Evolutionary conservation across 2,888 invertebrate species (phyloP).

Genomic region (Diplolepis rosae): DNA sequence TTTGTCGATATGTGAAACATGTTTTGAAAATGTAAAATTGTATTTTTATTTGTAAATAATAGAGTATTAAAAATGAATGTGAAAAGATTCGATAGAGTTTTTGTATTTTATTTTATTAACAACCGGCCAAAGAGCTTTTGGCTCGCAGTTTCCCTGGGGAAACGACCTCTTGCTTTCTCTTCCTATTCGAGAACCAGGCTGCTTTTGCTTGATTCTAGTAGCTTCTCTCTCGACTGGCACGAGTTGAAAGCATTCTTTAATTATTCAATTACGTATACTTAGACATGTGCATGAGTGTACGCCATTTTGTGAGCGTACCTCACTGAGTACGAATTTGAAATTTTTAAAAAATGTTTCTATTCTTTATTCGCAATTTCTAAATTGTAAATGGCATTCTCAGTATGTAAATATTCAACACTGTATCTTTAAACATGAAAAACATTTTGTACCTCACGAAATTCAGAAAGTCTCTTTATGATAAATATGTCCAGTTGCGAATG

Average conservation of each 20-base stretch:
- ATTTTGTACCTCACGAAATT: no score
- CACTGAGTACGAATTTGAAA: neutral
- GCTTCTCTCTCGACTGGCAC: constrained; percentile 41
- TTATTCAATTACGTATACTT: constrained; percentile 47
- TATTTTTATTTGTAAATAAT: no score
- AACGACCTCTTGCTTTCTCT: constrained; percentile 40
- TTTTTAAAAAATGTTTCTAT: neutral
- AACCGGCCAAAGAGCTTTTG: constrained; percentile 45
- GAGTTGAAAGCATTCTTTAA: constrained; percentile 50
- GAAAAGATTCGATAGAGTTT: no score
- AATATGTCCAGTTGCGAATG: no score
- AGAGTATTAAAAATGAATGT: no score
- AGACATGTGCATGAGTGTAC: neutral
- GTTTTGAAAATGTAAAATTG: no score
- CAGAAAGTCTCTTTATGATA: no score
- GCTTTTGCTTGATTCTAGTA: constrained; percentile 46
- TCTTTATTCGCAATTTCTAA: neutral
- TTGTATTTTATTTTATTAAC: neutral
- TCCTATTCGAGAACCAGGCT: constrained; percentile 37
- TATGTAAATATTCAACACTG: no score
- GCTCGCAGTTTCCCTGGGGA: constrained; percentile 48
- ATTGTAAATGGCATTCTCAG: neutral
- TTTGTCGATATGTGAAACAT: no score
- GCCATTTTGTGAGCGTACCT: neutral
- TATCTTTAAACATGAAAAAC: no score